These are phyloP conservation scores for Macrophya annulata DNA, from an alignment of 2,888 invertebrate genomes.

Conservation along the genomic window DNA sequence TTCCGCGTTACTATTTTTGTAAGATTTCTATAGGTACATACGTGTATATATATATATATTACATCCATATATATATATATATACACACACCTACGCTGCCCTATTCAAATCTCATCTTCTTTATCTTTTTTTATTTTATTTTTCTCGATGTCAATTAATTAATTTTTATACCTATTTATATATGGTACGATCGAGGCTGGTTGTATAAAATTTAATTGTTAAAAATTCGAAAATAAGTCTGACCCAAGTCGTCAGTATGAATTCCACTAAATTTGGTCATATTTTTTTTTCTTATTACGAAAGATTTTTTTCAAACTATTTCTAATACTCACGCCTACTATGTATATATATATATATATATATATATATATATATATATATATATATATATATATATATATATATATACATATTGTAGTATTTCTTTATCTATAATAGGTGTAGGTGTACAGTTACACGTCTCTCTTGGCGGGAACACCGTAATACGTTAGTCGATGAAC, in stretches of 20 bases:
- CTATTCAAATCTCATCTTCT: too few relatives aligned
- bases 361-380: too few relatives aligned
- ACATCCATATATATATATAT: too few relatives aligned
- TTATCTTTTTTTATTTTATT: background rate
- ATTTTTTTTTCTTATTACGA: background rate
- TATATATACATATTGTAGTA: background rate
- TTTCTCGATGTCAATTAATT: background rate
- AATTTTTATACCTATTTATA: background rate
- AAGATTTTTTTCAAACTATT: too few relatives aligned
- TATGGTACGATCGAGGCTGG: background rate
- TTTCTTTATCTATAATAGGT: conserved; percentile 5
- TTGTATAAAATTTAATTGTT: background rate
- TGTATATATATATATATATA: too few relatives aligned
- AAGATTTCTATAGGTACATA: background rate
- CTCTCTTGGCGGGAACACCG: conserved; percentile 33
- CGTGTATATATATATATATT: too few relatives aligned
- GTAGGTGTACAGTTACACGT: conserved; percentile 27
- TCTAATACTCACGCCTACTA: too few relatives aligned
- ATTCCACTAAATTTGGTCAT: background rate
- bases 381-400: background rate
- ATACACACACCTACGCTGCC: too few relatives aligned
- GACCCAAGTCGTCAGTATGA: background rate
- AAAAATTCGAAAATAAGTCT: background rate
- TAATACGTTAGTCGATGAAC: conserved; percentile 28
- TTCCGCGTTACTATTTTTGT: conserved; percentile 5